Percentiles rank a stretch among this genome's conserved stretches.
These are phyloP conservation scores for Vireo griseus DNA, from an alignment of 2,797 vertebrate genomes.

Conservation along the genomic window DNA sequence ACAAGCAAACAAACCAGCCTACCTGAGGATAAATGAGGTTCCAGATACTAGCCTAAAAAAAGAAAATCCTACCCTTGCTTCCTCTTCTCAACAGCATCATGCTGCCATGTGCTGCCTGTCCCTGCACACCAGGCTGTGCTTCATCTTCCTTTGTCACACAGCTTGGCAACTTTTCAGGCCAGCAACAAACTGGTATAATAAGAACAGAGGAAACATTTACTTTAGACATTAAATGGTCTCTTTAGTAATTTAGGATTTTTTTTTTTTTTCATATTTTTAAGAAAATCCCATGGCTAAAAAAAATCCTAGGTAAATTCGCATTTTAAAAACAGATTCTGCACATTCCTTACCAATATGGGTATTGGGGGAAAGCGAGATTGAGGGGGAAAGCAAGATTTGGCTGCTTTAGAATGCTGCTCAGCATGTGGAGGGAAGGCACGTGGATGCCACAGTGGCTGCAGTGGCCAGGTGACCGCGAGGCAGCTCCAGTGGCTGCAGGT, in stretches of 20 bases:
- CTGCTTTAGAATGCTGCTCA: neutral
- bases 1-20: neutral
- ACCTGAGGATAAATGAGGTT: neutral
- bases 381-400: fast-evolving
- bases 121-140: neutral
- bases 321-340: neutral
- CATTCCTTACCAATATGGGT: neutral
- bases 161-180: neutral
- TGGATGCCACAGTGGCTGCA: neutral
- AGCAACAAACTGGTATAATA: neutral
- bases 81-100: neutral
- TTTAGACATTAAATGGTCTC: neutral
- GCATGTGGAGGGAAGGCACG: fast-evolving
- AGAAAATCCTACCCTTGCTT: neutral
- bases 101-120: neutral
- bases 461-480: neutral
- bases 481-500: neutral
- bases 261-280: neutral
- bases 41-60: neutral
- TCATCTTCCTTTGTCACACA: neutral
- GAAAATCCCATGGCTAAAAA: fast-evolving
- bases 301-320: neutral
- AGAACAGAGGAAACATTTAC: neutral
- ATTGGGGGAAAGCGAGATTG: fast-evolving
- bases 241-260: neutral